phyloP scores from a whole-genome alignment of 2,888 invertebrate species.

The Horisme vitalbata region DNA sequence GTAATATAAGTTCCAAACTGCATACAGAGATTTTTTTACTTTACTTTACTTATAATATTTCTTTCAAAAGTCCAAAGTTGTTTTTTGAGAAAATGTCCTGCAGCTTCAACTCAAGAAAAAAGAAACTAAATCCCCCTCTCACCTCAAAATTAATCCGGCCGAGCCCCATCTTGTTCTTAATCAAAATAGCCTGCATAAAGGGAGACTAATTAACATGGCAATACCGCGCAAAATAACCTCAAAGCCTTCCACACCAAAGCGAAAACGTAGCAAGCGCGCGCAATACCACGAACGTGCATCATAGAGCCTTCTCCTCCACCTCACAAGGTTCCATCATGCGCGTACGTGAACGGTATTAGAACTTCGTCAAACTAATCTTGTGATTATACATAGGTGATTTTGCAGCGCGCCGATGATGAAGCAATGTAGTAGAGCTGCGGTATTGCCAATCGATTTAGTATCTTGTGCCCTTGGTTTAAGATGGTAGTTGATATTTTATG shows the following conservation, averaged over 20 bases:
- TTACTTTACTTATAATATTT: no score
- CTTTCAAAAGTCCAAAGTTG: no score
- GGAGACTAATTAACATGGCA: conserved; percentile 49
- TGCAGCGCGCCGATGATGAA: conserved; percentile 45
- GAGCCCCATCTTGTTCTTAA: conserved; percentile 10
- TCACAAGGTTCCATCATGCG: conserved; percentile 51
- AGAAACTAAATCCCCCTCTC: neutral
- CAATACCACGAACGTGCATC: conserved; percentile 54
- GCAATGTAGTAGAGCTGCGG: conserved; percentile 34
- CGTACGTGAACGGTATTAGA: conserved; percentile 42
- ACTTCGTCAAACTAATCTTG: conserved; percentile 47
- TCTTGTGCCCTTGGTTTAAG: conserved; percentile 35
- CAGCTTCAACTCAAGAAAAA: neutral
- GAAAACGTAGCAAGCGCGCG: conserved; percentile 61
- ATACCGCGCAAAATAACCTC: conserved; percentile 66
- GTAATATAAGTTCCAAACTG: no score
- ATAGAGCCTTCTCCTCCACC: conserved; percentile 39
- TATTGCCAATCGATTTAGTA: conserved; percentile 36
- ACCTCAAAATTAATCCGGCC: conserved; percentile 6
- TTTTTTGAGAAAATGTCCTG: no score
- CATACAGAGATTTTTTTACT: no score
- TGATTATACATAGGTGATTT: conserved; percentile 44
- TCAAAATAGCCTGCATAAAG: conserved; percentile 38
- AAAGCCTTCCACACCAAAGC: conserved; percentile 69
- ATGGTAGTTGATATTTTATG: conserved; percentile 9